Conservation (phyloP, 2,113 vertebrate species). For the Tiliqua scincoides region DNA sequence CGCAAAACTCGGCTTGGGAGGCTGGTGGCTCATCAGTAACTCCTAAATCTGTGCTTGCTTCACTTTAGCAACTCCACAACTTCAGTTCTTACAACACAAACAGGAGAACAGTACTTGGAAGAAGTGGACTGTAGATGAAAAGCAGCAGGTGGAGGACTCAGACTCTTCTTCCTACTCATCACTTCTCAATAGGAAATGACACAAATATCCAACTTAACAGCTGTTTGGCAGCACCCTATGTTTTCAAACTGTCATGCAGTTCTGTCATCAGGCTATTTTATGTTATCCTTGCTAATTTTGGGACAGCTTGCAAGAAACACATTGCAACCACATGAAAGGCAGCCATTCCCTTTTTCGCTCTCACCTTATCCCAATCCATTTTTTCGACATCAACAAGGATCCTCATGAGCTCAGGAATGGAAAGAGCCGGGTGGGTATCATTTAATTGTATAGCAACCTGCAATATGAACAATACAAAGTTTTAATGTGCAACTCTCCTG, state of each 20-base stretch:
- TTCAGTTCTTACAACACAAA: background rate
- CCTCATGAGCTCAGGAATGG: conserved; percentile 90
- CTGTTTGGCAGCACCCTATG: background rate
- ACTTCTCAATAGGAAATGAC: background rate
- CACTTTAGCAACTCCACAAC: no score
- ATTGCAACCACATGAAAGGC: accelerated
- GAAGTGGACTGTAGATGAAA: no score
- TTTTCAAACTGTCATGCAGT: background rate
- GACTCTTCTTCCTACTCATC: background rate
- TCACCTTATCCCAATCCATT: conserved; percentile 87
- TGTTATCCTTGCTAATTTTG: background rate
- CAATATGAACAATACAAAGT: conserved; percentile 37
- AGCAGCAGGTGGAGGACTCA: background rate
- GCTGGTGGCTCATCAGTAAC: no score
- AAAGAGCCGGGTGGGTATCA: conserved; percentile 87
- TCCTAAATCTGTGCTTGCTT: no score
- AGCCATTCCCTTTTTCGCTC: accelerated
- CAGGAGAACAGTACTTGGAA: background rate
- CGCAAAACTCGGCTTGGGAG: no score
- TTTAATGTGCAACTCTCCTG: background rate
- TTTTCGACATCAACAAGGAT: conserved; percentile 88
- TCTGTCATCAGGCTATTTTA: background rate
- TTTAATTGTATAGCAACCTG: conserved; percentile 92
- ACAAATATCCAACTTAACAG: background rate
- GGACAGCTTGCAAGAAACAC: background rate